These are phyloP conservation scores for Amaurobius ferox DNA, from an alignment of 2,888 invertebrate species.

Conservation along the genomic window DNA sequence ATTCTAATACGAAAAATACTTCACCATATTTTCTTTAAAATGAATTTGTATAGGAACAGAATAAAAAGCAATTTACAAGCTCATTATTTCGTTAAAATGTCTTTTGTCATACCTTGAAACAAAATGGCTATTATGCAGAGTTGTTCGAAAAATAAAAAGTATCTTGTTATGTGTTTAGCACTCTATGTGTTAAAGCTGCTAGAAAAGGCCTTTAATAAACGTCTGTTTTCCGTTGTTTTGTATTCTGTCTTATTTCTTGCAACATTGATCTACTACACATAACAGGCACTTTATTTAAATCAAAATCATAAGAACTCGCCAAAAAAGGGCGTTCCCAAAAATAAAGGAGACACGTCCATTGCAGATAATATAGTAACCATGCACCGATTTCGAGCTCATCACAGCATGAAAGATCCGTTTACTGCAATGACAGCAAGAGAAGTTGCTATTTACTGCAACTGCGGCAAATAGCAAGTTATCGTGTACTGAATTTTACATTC, in stretches of 20 bases:
- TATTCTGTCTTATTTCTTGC: background rate
- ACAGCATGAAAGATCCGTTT: too few species aligned
- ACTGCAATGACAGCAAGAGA: too few species aligned
- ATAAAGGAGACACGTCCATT: too few species aligned
- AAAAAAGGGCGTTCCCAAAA: too few species aligned
- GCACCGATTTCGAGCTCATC: too few species aligned
- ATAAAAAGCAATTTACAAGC: conserved; percentile 57
- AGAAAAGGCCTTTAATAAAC: conserved; percentile 65
- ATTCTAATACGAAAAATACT: conserved; percentile 35
- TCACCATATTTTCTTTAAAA: conserved; percentile 50
- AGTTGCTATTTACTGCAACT: too few species aligned
- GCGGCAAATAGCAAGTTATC: too few species aligned
- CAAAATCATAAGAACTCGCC: too few species aligned
- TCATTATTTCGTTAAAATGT: conserved; percentile 63
- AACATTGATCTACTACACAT: too few species aligned
- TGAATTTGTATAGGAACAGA: conserved; percentile 40
- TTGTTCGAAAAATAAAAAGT: conserved; percentile 34
- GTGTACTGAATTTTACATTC: too few species aligned
- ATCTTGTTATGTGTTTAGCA: conserved; percentile 59
- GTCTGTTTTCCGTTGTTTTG: conserved; percentile 56
- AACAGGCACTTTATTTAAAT: too few species aligned
- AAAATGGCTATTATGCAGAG: conserved; percentile 27
- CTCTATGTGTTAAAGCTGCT: conserved; percentile 60
- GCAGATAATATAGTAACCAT: too few species aligned
- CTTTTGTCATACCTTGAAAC: conserved; percentile 47